These are phyloP conservation scores for Bombycilla garrulus DNA, from an alignment of 2,113 vertebrate genomes.

Conservation along the genomic window DNA sequence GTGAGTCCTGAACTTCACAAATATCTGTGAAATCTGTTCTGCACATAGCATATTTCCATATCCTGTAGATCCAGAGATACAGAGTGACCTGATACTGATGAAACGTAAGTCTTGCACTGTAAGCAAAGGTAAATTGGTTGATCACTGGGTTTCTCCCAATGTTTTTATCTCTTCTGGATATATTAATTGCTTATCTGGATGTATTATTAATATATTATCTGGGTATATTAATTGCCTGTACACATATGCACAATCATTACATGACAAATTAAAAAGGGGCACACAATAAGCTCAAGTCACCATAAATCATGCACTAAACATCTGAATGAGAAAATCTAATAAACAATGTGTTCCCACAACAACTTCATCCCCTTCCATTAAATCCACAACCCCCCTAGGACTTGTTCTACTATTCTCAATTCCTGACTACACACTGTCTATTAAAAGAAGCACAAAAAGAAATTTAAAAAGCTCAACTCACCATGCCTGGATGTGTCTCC, in stretches of 20 bases:
- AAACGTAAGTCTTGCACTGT: neutral
- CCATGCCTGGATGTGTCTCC: neutral
- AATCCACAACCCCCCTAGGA: neutral
- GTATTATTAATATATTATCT: neutral
- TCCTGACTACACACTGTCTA: neutral
- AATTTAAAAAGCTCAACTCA: neutral
- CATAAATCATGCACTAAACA: constrained; percentile 26
- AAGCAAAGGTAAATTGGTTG: neutral
- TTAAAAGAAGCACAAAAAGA: neutral
- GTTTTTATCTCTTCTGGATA: neutral
- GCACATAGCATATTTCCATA: neutral
- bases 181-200: neutral
- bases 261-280: constrained; percentile 14
- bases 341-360: neutral
- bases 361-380: constrained; percentile 12
- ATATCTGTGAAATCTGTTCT: neutral
- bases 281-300: neutral
- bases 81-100: neutral
- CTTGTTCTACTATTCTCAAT: constrained; percentile 9
- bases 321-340: constrained; percentile 17
- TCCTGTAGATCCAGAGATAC: accelerated
- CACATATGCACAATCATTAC: neutral
- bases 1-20: neutral
- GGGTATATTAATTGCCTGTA: neutral
- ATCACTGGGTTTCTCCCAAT: neutral